Conservation (phyloP, 2,888 invertebrate species). For the Holacanthella duospinosa region DNA sequence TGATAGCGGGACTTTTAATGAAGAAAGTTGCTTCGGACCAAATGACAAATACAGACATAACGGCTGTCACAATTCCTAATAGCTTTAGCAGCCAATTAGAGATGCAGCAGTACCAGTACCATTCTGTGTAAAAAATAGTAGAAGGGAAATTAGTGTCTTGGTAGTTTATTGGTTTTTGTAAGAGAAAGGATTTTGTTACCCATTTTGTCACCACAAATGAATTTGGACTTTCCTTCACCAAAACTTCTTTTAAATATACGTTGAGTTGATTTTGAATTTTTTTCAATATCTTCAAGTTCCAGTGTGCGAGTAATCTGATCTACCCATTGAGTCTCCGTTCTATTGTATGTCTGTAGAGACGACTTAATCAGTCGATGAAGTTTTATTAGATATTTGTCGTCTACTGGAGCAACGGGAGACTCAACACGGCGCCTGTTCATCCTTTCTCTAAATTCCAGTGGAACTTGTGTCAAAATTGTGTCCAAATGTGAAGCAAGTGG, state of each 20-base stretch:
- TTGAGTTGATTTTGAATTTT: slow-evolving; percentile 58
- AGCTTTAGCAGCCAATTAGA: slow-evolving; percentile 64
- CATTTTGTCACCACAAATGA: not conserved
- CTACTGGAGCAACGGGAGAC: slow-evolving; percentile 49
- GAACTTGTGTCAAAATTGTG: slow-evolving; percentile 79
- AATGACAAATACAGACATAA: slow-evolving; percentile 82
- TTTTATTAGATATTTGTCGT: slow-evolving; percentile 70
- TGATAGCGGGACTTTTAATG: slow-evolving; percentile 78
- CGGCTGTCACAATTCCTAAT: slow-evolving; percentile 59
- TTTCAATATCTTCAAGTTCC: slow-evolving; percentile 75
- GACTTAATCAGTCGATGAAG: slow-evolving; percentile 72
- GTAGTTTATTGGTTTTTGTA: not conserved
- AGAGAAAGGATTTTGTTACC: no score
- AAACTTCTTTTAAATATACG: slow-evolving; percentile 47
- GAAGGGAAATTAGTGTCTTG: not conserved
- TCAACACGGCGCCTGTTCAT: slow-evolving; percentile 53
- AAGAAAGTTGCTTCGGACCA: slow-evolving; percentile 99
- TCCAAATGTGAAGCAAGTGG: slow-evolving; percentile 69
- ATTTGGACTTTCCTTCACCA: slow-evolving; percentile 18
- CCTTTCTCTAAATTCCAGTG: slow-evolving; percentile 62
- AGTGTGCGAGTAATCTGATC: slow-evolving; percentile 57
- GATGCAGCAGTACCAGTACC: slow-evolving; percentile 90
- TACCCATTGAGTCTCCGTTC: slow-evolving; percentile 90
- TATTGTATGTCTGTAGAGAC: slow-evolving; percentile 50
- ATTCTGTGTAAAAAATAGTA: slow-evolving; percentile 49